These are phyloP conservation scores for Syrphus vitripennis DNA, from an alignment of 2,888 invertebrate species.

Conservation along the genomic window DNA sequence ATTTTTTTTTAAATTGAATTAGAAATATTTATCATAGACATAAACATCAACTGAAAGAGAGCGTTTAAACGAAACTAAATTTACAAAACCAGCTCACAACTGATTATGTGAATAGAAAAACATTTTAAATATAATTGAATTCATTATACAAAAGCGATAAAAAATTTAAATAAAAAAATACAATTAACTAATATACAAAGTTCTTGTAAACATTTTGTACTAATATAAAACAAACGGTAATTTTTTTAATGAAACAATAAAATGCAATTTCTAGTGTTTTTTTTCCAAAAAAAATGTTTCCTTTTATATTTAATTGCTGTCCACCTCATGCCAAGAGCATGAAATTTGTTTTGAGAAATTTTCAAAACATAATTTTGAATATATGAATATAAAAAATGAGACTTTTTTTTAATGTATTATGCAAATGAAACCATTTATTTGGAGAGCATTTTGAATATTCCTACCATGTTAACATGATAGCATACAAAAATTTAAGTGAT, in stretches of 20 bases:
- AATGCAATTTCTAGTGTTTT: constrained; percentile 57
- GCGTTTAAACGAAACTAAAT: neutral
- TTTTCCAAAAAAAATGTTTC: constrained; percentile 25
- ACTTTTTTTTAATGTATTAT: too few relatives aligned
- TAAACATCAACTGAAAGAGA: neutral
- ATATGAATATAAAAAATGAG: too few relatives aligned
- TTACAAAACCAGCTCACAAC: neutral
- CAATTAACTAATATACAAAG: constrained; percentile 40
- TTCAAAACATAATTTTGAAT: too few relatives aligned
- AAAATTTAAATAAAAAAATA: constrained; percentile 23
- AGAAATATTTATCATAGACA: constrained; percentile 1
- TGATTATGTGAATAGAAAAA: neutral
- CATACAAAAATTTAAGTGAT: too few relatives aligned
- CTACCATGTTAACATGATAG: too few relatives aligned
- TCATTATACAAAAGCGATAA: constrained; percentile 24
- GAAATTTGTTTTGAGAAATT: too few relatives aligned
- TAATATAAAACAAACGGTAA: constrained; percentile 52
- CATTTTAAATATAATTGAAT: constrained; percentile 8
- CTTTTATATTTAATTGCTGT: neutral
- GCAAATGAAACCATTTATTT: too few relatives aligned
- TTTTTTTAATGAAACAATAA: constrained; percentile 61
- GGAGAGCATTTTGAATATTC: too few relatives aligned
- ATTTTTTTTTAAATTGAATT: neutral
- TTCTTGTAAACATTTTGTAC: constrained; percentile 65
- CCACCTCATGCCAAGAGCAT: too few relatives aligned